Evolutionary conservation across 2,797 vertebrate genomes (phyloP).

Genomic region (Gambusia yucatana): DNA sequence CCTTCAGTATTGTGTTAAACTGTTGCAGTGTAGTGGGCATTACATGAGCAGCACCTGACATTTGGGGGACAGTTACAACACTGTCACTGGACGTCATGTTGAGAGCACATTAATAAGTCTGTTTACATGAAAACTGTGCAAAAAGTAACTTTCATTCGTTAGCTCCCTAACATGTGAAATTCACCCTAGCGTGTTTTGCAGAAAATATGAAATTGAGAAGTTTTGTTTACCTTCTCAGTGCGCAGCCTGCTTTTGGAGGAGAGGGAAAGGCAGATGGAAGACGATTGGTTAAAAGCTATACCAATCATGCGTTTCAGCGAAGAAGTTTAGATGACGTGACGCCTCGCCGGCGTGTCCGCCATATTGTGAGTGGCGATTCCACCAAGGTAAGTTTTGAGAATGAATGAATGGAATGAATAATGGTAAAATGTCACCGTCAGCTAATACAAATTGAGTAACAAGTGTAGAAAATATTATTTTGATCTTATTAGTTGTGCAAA

Average conservation of each 20-base stretch:
- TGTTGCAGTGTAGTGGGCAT: neutral
- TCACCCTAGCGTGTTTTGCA: neutral
- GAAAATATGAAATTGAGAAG: neutral
- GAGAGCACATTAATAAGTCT: neutral
- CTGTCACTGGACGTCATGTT: constrained; percentile 15
- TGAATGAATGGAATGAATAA: no score
- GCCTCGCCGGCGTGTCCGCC: neutral
- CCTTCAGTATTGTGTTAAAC: neutral
- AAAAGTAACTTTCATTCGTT: neutral
- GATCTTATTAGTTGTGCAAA: neutral
- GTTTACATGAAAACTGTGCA: neutral
- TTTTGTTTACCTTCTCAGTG: neutral
- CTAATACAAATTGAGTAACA: no score
- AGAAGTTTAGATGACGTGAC: neutral
- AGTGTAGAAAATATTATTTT: neutral
- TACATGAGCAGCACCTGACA: neutral
- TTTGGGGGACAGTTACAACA: constrained; percentile 29
- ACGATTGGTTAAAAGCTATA: neutral
- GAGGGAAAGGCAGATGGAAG: neutral
- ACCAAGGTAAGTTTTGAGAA: neutral
- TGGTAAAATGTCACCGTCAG: no score
- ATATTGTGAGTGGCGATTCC: neutral
- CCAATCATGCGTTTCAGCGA: neutral
- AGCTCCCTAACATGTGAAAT: neutral
- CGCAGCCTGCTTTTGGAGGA: neutral